phyloP scores from a whole-genome alignment of 2,797 vertebrate species.

The Eulemur coronatus region DNA sequence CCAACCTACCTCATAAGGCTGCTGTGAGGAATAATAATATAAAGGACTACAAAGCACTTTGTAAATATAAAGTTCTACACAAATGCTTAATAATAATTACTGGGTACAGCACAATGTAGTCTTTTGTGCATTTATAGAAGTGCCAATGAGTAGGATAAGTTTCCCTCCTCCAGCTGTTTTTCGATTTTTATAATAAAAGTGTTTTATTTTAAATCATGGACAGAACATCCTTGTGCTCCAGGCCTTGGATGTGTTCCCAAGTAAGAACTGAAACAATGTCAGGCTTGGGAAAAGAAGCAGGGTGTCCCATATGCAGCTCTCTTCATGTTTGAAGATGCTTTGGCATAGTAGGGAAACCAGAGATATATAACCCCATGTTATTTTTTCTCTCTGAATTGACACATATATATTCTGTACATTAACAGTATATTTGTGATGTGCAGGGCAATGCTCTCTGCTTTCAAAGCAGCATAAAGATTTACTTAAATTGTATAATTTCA shows the following conservation, averaged over 20 bases:
- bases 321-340: slow-evolving; percentile 40
- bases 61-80: slow-evolving; percentile 74
- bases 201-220: slow-evolving; percentile 64
- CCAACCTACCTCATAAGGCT: slow-evolving; percentile 75
- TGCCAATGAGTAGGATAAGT: slow-evolving; percentile 29
- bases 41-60: slow-evolving; percentile 74
- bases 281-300: slow-evolving; percentile 40
- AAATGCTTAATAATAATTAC: slow-evolving; percentile 74
- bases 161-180: slow-evolving; percentile 50
- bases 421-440: background rate
- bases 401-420: background rate
- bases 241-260: slow-evolving; percentile 50
- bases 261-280: slow-evolving; percentile 65
- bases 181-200: slow-evolving; percentile 61
- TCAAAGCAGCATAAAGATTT: background rate
- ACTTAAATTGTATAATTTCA: background rate
- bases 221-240: slow-evolving; percentile 47
- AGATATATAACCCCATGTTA: background rate
- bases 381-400: slow-evolving; percentile 15
- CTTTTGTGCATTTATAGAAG: slow-evolving; percentile 56
- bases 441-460: background rate
- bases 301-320: background rate
- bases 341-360: background rate
- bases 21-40: slow-evolving; percentile 73
- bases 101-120: slow-evolving; percentile 4